phyloP scores from a whole-genome alignment of 2,888 invertebrate species.

The Archips xylosteana region DNA sequence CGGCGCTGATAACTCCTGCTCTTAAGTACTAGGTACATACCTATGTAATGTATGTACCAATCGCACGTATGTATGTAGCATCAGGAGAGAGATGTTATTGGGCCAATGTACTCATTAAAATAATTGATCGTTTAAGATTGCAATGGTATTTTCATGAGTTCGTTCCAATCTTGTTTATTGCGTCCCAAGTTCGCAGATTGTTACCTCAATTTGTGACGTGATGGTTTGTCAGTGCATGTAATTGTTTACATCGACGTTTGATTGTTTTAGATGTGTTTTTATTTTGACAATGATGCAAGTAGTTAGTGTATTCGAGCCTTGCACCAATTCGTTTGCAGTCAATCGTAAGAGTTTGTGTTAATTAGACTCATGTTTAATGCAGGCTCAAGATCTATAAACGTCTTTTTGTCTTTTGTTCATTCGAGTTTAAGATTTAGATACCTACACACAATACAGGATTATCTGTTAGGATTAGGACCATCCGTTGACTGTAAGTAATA shows the following conservation, averaged over 20 bases:
- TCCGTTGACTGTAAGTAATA: conserved; percentile 1
- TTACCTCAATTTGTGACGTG: neutral
- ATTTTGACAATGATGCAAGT: conserved; percentile 5
- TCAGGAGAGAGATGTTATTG: conserved; percentile 16
- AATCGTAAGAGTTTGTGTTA: neutral
- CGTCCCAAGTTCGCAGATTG: conserved; percentile 23
- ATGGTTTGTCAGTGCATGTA: neutral
- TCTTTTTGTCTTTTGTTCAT: neutral
- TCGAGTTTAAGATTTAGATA: neutral
- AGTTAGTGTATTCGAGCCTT: neutral
- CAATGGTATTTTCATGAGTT: conserved; percentile 34
- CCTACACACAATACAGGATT: neutral
- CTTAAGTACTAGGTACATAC: neutral
- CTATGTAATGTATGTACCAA: too few species aligned
- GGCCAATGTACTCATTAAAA: conserved; percentile 52
- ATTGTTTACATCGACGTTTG: conserved; percentile 1
- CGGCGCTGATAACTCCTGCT: neutral
- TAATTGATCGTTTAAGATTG: conserved; percentile 49
- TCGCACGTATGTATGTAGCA: neutral
- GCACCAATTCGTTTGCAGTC: neutral
- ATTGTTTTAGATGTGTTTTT: conserved; percentile 5
- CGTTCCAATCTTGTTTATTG: conserved; percentile 31
- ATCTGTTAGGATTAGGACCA: conserved; percentile 2
- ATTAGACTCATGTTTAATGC: neutral
- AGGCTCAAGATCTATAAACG: neutral